Conservation (phyloP, 2,888 invertebrate species). For the Campoplex nolae region DNA sequence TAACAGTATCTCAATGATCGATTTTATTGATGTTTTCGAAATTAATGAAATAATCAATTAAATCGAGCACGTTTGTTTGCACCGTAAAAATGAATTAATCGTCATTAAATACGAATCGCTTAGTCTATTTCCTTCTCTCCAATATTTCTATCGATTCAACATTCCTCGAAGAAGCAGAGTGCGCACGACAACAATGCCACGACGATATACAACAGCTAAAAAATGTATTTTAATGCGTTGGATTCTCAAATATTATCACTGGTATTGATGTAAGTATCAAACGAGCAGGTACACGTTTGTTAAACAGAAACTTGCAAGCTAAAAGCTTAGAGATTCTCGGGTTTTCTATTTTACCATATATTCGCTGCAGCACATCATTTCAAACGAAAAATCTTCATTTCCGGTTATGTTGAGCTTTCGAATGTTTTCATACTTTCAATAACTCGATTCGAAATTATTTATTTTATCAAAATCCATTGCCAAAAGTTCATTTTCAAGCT, state of each 20-base stretch:
- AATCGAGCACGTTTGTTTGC: neutral
- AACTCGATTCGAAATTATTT: neutral
- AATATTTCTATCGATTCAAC: neutral
- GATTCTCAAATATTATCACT: conserved; percentile 49
- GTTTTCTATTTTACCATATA: neutral
- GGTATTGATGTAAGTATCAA: conserved; percentile 63
- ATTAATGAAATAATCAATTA: neutral
- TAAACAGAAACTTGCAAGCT: neutral
- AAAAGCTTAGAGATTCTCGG: conserved; percentile 11
- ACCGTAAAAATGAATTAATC: neutral
- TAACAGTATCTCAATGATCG: neutral
- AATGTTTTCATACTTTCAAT: neutral
- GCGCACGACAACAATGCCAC: conserved; percentile 32
- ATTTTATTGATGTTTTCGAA: neutral
- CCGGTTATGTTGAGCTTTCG: neutral
- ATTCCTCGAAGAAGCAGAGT: conserved; percentile 27
- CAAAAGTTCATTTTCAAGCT: neutral
- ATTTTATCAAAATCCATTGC: neutral
- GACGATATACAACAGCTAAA: conserved; percentile 37
- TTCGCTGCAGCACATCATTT: neutral
- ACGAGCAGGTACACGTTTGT: conserved; percentile 6
- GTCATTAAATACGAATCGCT: neutral
- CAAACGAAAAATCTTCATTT: neutral
- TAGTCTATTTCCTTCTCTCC: neutral
- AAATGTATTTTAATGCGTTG: conserved; percentile 54